phyloP scores from a whole-genome alignment of 2,113 vertebrate genomes.

The Cairina moschata region DNA sequence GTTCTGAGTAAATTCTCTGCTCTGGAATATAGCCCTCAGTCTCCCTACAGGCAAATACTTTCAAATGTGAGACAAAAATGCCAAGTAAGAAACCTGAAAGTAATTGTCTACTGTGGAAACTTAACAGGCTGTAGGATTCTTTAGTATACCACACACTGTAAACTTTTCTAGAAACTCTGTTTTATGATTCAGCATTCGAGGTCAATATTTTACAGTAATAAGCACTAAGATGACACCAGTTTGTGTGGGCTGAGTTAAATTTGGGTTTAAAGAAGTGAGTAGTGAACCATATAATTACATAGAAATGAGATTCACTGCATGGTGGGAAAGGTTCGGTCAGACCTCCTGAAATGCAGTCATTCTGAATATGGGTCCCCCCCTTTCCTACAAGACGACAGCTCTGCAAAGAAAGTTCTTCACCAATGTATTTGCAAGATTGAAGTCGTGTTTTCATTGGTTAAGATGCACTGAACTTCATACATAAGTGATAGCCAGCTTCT shows the following conservation, averaged over 20 bases:
- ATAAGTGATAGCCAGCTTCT: background rate
- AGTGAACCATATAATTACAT: background rate
- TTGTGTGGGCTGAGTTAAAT: constrained; percentile 19
- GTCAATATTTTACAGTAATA: constrained; percentile 43
- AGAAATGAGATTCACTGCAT: background rate
- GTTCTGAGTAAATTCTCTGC: background rate
- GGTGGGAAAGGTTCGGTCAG: background rate
- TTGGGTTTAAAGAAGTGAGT: background rate
- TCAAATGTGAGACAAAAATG: background rate
- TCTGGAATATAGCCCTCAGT: background rate
- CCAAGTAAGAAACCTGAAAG: background rate
- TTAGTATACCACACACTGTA: background rate
- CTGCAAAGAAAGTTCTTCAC: background rate
- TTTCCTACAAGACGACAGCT: background rate
- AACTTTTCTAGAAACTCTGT: background rate
- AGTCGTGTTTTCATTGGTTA: background rate
- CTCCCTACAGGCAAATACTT: background rate
- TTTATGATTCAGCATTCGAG: constrained; percentile 45
- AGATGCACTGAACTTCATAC: background rate
- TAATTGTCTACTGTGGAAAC: background rate
- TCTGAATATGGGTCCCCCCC: background rate
- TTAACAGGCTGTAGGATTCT: background rate
- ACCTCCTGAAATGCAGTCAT: background rate
- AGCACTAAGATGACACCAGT: background rate
- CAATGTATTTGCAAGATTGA: background rate